Percentiles rank a stretch among this genome's conserved stretches.
phyloP scores from a whole-genome alignment of 2,888 invertebrate genomes.

The Malthinus flaveolus region DNA sequence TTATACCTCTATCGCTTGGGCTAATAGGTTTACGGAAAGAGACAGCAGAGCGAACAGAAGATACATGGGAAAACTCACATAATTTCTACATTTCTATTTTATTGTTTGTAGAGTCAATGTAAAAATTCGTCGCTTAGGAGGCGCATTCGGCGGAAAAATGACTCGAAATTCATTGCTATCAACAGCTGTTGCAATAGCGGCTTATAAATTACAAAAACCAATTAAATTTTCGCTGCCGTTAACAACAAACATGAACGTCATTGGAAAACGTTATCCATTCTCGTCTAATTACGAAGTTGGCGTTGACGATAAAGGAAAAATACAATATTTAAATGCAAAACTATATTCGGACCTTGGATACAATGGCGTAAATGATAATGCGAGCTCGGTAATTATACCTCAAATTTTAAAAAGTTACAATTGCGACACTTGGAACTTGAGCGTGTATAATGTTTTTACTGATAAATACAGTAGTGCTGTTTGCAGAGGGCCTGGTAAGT shows the following conservation, averaged over 20 bases:
- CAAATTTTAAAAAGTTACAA: conserved; percentile 66
- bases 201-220: conserved; percentile 64
- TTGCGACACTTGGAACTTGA: conserved; percentile 55
- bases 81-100: no score
- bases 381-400: conserved; percentile 40
- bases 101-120: conserved; percentile 65
- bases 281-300: conserved; percentile 69
- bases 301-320: conserved; percentile 64
- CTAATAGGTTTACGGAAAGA: no score
- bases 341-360: conserved; percentile 62
- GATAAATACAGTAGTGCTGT: conserved; percentile 68
- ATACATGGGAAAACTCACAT: no score
- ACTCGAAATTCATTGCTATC: conserved; percentile 62
- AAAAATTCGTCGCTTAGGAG: conserved; percentile 74
- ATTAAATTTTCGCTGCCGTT: conserved; percentile 72
- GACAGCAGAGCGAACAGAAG: no score
- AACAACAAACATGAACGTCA: conserved; percentile 69
- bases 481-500: conserved; percentile 68
- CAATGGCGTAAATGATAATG: conserved; percentile 58
- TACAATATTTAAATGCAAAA: conserved; percentile 64
- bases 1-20: no score
- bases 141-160: conserved; percentile 80
- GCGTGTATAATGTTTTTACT: conserved; percentile 58
- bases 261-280: conserved; percentile 69
- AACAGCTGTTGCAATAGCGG: conserved; percentile 71